Base-by-base conservation (phyloP, 2,888 invertebrate genomes). In the Xestia rhomboidea region DNA sequence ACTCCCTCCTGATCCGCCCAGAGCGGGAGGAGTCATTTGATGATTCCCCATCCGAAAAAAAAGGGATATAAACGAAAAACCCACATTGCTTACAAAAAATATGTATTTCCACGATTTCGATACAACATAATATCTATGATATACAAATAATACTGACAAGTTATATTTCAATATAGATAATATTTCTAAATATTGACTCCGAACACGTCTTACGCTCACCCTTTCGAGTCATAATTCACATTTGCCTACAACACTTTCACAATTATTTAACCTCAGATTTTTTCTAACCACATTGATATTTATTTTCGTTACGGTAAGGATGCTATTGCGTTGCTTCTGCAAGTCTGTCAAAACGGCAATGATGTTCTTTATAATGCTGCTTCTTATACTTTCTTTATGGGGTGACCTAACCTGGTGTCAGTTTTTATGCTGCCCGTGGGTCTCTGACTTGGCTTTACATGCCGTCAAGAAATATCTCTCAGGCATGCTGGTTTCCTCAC, bases 61-160 rank as follows among this genome's bases (percentile, higher is more conserved):
- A 21, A 30, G 21, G 0, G 62, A 5, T 34, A 21, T n/a, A 41
- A 64, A 15, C 18, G 1, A 64, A 64, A 64, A n/a, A 60, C 46
- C 15, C 1, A 30, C 27, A 8, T 30, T 41, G 6, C 18, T 41
- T 34, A 41, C 4, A 75, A 63, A 57, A 64, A 27, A 66, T 10
- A 44, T 80, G n/a, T 83, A 78, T 68, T 70, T 49, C 1, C 11
- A 15, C 10, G 54, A 62, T 0, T 67, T 38, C 3, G 6, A 30
- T 44, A 4, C 21, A 5, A 27, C 0, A 8, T 51, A 34, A 57
- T n/a, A 21, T 41, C 2, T 57, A 38, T n/a, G 27, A 46, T 54
- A 46, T 60, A 62, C 49, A n/a, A 74, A 67, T 74, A 82, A 74
- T 41, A 63, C 82, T 82, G 54, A 67, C 6, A 73, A 51, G 41